Conservation (phyloP, 1,140 invertebrate species). For the Eciton burchellii region DNA sequence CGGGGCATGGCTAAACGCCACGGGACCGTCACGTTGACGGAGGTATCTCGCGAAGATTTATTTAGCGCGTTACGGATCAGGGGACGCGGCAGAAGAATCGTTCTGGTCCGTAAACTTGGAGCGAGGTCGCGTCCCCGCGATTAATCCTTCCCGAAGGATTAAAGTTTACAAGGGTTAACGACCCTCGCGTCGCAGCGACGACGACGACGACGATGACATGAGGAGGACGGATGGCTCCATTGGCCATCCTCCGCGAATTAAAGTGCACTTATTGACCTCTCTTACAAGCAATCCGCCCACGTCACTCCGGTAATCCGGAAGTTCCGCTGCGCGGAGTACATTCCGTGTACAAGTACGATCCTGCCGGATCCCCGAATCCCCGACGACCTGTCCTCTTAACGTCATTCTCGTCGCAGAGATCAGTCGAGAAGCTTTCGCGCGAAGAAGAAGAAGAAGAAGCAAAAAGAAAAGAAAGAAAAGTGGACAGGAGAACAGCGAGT, state of each 20-base stretch:
- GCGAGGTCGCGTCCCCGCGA: conserved; percentile 21
- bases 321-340: conserved; percentile 41
- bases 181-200: conserved; percentile 12
- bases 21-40: background rate
- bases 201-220: background rate
- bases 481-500: background rate
- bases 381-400: conserved; percentile 61
- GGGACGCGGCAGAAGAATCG: conserved; percentile 40
- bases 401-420: conserved; percentile 54
- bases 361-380: conserved; percentile 44
- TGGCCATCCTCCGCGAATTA: conserved; percentile 48
- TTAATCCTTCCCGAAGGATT: conserved; percentile 48
- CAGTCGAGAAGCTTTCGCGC: conserved; percentile 33
- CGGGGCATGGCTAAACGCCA: background rate
- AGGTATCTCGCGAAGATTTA: conserved; percentile 28
- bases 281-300: conserved; percentile 57
- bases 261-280: conserved; percentile 60
- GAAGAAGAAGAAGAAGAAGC: background rate
- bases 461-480: background rate
- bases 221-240: background rate
- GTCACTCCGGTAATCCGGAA: conserved; percentile 39
- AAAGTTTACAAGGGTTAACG: conserved; percentile 56
- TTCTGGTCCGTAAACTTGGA: conserved; percentile 28
- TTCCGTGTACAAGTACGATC: conserved; percentile 49
- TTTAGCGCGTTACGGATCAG: conserved; percentile 13